Evolutionary conservation across 2,113 vertebrate genomes (phyloP), one percentile per base, ranked within the genome.

Genomic region (Coregonus clupeaformis): DNA sequence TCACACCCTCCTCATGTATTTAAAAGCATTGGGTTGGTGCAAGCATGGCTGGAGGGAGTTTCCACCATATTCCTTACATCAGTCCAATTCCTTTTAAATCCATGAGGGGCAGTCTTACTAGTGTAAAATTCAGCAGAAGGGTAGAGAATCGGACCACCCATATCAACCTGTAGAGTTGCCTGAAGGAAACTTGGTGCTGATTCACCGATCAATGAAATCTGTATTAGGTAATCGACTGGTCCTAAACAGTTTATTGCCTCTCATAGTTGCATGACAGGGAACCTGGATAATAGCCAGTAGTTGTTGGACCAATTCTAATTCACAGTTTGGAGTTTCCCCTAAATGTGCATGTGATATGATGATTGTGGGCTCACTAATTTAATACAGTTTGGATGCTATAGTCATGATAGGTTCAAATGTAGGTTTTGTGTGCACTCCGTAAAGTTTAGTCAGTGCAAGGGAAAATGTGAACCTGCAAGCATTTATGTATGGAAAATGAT

Each of bases 251-350:
- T 42, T 42, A 47, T 80, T 85, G 88, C 84, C 86, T 86, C 80
- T 88, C 84, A 71, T 73, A 78, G 69, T 72, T 89, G 90, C 86
- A 87, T 85, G 87, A 77, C 65, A 75, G 81, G 84, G 81, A 82
- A 74, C 72, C 52, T 68, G 20, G 30, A 57, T 73, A 63, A 36
- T 75, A 80, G 81, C 67, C 70, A 9, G 36, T 42, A 11, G 7
- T 42, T 42, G 9, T 27, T 74, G 59, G 32, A 66, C 42, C 68
- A n/a, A n/a, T n/a, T n/a, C n/a, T n/a, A 71, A 64, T 73, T 69
- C 78, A 75, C 81, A 81, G 82, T 83, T 76, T 84, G 70, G 75
- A 85, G 49, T 77, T 82, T 68, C n/a, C 30, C 67, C 32, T 45
- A 68, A 45, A 42, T 69, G 20, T 91, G 89, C 88, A 90, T 88